phyloP scores from a whole-genome alignment of 2,113 vertebrate species.

The Petaurus breviceps region DNA sequence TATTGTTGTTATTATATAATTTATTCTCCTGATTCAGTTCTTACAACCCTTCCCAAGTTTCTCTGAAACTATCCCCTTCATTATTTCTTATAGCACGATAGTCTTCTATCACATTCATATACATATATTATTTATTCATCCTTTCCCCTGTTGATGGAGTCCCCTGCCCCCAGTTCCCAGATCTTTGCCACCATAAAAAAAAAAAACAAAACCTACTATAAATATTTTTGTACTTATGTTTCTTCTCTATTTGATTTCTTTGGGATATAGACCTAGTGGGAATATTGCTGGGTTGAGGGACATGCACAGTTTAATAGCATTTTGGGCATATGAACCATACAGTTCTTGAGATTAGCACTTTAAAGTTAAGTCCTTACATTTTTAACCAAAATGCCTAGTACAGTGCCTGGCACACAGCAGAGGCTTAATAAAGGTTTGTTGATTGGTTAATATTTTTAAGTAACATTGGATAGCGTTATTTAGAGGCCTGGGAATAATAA shows the following conservation, averaged over 20 bases:
- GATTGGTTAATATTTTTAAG: background rate
- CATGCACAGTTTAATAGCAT: background rate
- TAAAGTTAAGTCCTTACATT: background rate
- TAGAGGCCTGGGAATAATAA: background rate
- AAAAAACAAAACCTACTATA: background rate
- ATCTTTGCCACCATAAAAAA: background rate
- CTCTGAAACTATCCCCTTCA: background rate
- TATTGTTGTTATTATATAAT: background rate
- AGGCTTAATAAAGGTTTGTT: background rate
- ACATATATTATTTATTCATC: background rate
- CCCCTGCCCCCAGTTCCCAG: background rate
- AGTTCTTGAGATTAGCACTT: background rate
- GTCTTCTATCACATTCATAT: background rate
- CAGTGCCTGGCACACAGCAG: background rate
- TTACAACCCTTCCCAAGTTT: background rate
- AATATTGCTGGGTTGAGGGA: background rate
- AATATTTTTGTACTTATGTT: background rate
- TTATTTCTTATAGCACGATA: background rate
- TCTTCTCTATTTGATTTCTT: background rate
- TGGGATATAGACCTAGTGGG: background rate
- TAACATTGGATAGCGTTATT: background rate
- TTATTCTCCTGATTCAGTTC: background rate
- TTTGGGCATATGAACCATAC: background rate
- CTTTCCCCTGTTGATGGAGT: background rate
- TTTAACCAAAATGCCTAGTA: background rate